Conservation (phyloP, 2,888 invertebrate species). For the Lampropteryx suffumata region DNA sequence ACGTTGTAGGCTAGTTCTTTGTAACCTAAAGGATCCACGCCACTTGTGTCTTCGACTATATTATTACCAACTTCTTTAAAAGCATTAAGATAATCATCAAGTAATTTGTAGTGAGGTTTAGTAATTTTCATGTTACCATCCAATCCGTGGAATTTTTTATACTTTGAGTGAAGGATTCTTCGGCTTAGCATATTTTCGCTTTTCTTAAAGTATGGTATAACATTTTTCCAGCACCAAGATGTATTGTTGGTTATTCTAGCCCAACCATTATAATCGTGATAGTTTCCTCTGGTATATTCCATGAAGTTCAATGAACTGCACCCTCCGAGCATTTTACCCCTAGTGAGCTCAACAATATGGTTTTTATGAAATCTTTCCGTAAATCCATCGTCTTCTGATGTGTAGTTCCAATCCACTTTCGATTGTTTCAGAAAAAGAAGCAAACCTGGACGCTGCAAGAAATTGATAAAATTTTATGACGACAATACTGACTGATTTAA, state of each 20-base stretch:
- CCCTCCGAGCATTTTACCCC: conserved; percentile 54
- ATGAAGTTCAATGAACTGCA: conserved; percentile 48
- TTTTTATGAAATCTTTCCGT: conserved; percentile 25
- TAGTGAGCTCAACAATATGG: conserved; percentile 32
- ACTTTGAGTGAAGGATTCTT: conserved; percentile 8
- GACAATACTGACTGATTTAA: too few relatives aligned
- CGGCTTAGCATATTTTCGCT: conserved; percentile 11
- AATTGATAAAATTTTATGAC: too few relatives aligned
- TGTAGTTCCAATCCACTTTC: conserved; percentile 46
- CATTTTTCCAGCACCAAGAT: conserved; percentile 47
- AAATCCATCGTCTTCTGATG: conserved; percentile 33
- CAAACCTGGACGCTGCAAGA: conserved; percentile 38
- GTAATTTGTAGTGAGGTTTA: conserved; percentile 33
- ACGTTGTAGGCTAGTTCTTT: conserved; percentile 66
- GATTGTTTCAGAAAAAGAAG: conserved; percentile 35
- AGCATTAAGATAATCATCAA: conserved; percentile 46
- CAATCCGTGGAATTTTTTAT: conserved; percentile 48
- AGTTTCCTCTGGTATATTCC: conserved; percentile 47
- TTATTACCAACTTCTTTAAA: conserved; percentile 66
- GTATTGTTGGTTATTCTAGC: conserved; percentile 38
- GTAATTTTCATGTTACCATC: conserved; percentile 63
- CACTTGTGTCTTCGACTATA: conserved; percentile 32
- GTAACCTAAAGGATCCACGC: conserved; percentile 53
- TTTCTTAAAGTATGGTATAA: conserved; percentile 31
- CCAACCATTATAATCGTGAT: conserved; percentile 48